These are phyloP conservation scores for Botrylloides violaceus DNA, from an alignment of 23 tunicate genomes.

Conservation along the genomic window DNA sequence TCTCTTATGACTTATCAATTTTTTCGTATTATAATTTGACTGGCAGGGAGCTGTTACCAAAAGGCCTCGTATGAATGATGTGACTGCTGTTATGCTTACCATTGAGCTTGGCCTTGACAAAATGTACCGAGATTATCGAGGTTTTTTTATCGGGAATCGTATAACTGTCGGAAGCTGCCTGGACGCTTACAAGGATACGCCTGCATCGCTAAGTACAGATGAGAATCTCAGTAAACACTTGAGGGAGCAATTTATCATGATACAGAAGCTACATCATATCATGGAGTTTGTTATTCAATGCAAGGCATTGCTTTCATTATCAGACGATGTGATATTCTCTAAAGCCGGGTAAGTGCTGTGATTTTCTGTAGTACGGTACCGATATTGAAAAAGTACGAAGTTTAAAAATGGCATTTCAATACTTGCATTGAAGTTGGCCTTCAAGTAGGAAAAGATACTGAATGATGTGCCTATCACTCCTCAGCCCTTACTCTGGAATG, in stretches of 20 bases:
- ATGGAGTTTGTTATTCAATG: neutral
- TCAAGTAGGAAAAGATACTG: too few species aligned
- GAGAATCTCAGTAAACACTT: neutral
- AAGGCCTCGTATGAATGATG: neutral
- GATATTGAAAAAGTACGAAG: too few species aligned
- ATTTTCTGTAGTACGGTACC: too few species aligned
- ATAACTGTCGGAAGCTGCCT: neutral
- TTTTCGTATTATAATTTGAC: too few species aligned
- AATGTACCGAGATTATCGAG: neutral
- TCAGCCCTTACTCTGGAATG: too few species aligned
- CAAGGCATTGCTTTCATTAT: neutral
- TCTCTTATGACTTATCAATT: too few species aligned
- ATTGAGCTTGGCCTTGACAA: neutral
- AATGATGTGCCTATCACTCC: too few species aligned
- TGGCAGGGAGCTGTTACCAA: neutral
- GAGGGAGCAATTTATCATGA: neutral
- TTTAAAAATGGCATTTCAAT: too few species aligned
- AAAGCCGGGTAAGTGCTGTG: neutral
- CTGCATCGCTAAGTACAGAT: neutral
- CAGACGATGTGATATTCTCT: neutral
- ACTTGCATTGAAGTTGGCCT: too few species aligned
- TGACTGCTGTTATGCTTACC: neutral
- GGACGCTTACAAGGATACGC: neutral
- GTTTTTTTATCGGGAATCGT: neutral
- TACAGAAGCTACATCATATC: neutral